phyloP scores from a whole-genome alignment of 2,113 vertebrate species.

The Corythornis vintsioides region DNA sequence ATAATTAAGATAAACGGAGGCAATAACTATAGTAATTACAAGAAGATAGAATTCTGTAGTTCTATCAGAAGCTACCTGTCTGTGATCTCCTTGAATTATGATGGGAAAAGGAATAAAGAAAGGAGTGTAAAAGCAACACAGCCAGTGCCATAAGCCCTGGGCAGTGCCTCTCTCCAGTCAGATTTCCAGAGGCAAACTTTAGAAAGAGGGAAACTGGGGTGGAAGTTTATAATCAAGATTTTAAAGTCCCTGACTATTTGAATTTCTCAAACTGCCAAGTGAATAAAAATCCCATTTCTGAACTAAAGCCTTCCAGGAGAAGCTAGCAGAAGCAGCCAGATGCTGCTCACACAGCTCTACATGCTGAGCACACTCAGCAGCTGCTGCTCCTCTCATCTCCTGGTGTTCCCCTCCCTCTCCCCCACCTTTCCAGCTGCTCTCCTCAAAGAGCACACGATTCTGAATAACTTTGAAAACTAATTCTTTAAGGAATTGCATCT shows the following conservation, averaged over 20 bases:
- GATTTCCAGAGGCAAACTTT: not conserved
- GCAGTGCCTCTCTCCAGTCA: not conserved
- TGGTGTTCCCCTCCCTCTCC: not conserved
- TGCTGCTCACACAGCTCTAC: not conserved
- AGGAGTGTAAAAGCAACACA: not conserved
- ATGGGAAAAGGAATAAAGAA: not conserved
- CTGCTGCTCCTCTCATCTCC: not conserved
- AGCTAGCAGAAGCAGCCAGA: not conserved
- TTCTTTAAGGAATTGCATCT: not conserved
- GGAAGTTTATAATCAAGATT: not conserved
- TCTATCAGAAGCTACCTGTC: not conserved
- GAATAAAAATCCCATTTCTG: not conserved
- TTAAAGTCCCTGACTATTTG: not conserved
- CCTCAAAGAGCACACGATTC: not conserved
- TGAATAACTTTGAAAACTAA: not conserved
- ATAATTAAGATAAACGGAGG: slow-evolving; percentile 52
- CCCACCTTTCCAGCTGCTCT: not conserved
- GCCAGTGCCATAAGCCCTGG: not conserved
- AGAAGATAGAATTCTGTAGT: not conserved
- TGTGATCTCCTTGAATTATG: not conserved
- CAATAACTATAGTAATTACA: not conserved
- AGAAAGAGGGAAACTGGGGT: not conserved
- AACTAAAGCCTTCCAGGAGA: not conserved
- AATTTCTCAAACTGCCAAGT: not conserved
- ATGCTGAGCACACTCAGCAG: not conserved